A percentile compares a stretch with the other conserved stretches of the same genome.
Conservation (phyloP, 2,113 vertebrate genomes). For the Saguinus midas region DNA sequence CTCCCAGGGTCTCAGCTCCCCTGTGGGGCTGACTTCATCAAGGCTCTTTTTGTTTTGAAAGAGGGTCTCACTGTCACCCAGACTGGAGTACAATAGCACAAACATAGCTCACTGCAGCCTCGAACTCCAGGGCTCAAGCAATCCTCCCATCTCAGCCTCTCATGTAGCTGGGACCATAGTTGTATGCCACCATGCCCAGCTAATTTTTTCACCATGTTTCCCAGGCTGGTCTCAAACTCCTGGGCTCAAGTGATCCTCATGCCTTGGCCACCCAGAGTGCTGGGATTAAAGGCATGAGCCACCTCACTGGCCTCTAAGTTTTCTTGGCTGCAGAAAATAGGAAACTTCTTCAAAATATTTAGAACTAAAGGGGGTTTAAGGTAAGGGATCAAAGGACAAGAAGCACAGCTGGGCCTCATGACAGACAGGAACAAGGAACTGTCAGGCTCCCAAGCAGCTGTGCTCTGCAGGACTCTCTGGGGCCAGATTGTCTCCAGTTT, state of each 20-base stretch:
- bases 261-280: too few species aligned
- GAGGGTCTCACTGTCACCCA: too few species aligned
- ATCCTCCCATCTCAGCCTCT: too few species aligned
- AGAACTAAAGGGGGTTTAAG: not conserved
- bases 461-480: not conserved
- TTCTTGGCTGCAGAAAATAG: constrained; percentile 43
- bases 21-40: not conserved
- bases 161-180: too few species aligned
- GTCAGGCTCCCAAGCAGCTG: not conserved
- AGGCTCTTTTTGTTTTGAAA: not conserved
- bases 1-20: not conserved
- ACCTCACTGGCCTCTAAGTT: not conserved
- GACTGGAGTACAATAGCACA: too few species aligned
- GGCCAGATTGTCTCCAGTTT: constrained; percentile 5
- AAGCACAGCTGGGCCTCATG: not conserved
- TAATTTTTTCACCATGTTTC: too few species aligned
- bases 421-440: not conserved
- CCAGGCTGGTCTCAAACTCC: too few species aligned
- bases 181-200: too few species aligned
- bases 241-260: too few species aligned
- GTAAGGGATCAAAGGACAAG: not conserved
- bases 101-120: too few species aligned
- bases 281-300: too few species aligned
- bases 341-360: constrained; percentile 21
- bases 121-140: too few species aligned